Conservation (phyloP, 53 echinoderm and acorn worm species). For the Echinometra lucunter region DNA sequence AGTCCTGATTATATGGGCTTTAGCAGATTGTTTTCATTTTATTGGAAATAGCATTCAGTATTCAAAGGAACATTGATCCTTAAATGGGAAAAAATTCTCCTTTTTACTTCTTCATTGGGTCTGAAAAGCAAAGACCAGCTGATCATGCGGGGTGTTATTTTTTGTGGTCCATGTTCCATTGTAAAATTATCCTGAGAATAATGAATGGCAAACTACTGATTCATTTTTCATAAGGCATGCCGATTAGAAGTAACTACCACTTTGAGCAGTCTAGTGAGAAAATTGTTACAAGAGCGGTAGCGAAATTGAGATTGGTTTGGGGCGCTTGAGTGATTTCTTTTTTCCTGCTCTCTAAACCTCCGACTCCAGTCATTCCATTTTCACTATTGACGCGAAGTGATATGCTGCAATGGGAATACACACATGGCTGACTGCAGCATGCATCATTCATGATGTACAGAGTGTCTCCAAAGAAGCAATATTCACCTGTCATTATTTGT, state of each 20-base stretch:
- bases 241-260: conserved; percentile 9
- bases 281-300: conserved; percentile 25
- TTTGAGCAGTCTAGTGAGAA: conserved; percentile 41
- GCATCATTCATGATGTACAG: conserved; percentile 15
- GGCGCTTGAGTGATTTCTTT: not conserved
- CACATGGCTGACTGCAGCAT: not conserved
- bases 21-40: no score
- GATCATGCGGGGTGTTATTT: no score
- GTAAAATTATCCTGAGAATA: not conserved
- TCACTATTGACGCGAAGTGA: not conserved
- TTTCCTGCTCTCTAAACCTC: not conserved
- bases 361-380: conserved; percentile 3
- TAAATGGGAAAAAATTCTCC: not conserved
- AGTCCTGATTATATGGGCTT: no score
- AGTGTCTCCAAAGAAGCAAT: not conserved
- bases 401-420: not conserved
- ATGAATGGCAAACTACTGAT: not conserved
- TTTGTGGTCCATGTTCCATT: not conserved
- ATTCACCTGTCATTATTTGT: not conserved
- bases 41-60: no score
- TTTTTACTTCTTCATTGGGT: not conserved
- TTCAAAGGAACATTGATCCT: no score
- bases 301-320: conserved; percentile 17
- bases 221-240: conserved; percentile 9
- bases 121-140: not conserved